Percentiles rank a stretch among this genome's conserved stretches.
These are phyloP conservation scores for Schrankia costaestrigalis DNA, from an alignment of 2,888 invertebrate species.

Conservation along the genomic window DNA sequence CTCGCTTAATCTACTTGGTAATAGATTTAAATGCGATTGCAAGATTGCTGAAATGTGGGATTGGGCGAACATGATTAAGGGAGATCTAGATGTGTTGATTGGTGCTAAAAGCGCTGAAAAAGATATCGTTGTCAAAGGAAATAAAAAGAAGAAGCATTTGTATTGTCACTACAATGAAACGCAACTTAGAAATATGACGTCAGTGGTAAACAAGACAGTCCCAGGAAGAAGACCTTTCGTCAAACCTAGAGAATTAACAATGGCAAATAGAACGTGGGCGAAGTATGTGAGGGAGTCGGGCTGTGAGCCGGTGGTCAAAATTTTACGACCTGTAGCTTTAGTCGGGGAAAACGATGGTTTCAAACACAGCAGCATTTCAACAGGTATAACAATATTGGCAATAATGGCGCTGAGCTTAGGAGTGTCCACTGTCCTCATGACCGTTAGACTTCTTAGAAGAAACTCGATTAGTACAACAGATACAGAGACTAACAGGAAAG, in stretches of 20 bases:
- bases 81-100: constrained; percentile 82
- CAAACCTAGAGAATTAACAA: constrained; percentile 80
- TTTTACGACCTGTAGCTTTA: constrained; percentile 66
- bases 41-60: constrained; percentile 86
- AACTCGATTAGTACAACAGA: constrained; percentile 34
- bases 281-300: constrained; percentile 85
- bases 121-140: constrained; percentile 82
- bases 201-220: constrained; percentile 71
- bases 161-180: constrained; percentile 83
- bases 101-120: constrained; percentile 84
- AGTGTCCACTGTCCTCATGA: constrained; percentile 58
- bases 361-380: constrained; percentile 34
- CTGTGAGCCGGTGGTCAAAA: constrained; percentile 79
- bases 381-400: constrained; percentile 57
- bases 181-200: constrained; percentile 72
- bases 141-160: constrained; percentile 83
- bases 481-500: constrained; percentile 58
- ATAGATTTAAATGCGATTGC: constrained; percentile 86
- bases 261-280: constrained; percentile 85
- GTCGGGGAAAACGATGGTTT: constrained; percentile 46
- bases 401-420: constrained; percentile 54
- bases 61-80: constrained; percentile 85
- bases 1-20: constrained; percentile 83
- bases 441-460: constrained; percentile 54
- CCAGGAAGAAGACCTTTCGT: constrained; percentile 79